Evolutionary conservation across 2,113 vertebrate species (phyloP), one percentile per base, ranked within the genome.

Genomic region (Tachysurus fulvidraco): DNA sequence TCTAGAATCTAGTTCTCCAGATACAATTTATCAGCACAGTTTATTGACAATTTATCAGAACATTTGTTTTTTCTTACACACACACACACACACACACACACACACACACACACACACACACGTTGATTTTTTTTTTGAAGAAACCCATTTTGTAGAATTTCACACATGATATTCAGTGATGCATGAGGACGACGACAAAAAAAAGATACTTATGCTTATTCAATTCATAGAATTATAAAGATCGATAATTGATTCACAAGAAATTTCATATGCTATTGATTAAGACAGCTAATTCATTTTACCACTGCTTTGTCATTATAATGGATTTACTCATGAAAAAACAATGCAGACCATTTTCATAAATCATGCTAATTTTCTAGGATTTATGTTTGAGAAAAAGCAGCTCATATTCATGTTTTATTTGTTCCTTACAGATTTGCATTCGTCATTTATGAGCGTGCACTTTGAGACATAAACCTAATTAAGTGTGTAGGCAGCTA

Each of bases 381-480:
- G 23, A 25, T 60, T 59, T 62, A 7, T 16, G 16, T 77, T 64
- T 36, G 41, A 59, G 8, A 57, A n/a, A 5, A 64, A 44, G 71
- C 54, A 30, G 54, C 23, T 64, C n/a, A 21, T 65, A 52, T 85
- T 50, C 16, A 64, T 7, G 4, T 52, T 85, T 59, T 44, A 52
- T 73, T 28, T 60, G 36, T 62, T 52, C 74, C 28, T 78, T 41
- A 65, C 25, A 62, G 36, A 84, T 76, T 84, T 76, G 50, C 83
- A 71, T 55, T 28, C 9, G 25, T 52, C 44, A 21, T 60, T 23
- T 25, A 60, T 60, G 62, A 28, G n/a, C 25, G 28, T 52, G 36
- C 69, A 57, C 23, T 55, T 73, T 41, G 50, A 60, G 21, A 5
- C 25, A 52, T 54, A 52, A 79, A 25, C 4, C 77, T n/a, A 64